Evolutionary conservation across 2,113 vertebrate genomes (phyloP), one percentile per base, ranked within the genome.

Genomic region (Gavialis gangeticus): DNA sequence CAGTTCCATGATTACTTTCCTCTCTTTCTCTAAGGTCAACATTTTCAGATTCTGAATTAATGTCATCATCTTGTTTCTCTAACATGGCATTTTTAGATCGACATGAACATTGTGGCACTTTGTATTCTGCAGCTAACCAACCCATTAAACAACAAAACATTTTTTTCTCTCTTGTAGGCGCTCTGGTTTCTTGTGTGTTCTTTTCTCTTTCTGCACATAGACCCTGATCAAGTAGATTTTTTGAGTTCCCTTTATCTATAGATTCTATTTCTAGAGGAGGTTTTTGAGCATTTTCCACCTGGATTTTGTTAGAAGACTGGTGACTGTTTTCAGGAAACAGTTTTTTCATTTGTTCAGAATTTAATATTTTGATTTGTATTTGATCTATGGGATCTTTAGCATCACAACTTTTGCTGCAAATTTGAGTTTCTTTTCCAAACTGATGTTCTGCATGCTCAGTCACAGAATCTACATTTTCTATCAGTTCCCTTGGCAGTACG

Each of bases 341-440:
- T 67, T 98, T 95, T 89, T 91, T 94, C 92, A 97, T 87, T 46
- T 93, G 81, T 77, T 95, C 88, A n/a, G 96, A 87, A 37, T 46
- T 97, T 84, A 98, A 89, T 27, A 96, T 21, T 63, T 75, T 80
- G 87, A 92, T 95, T 87, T 97, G 91, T 85, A 95, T 95, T 80
- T 97, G 91, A 57, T 90, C 92, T 89, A 89, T 19, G 34, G 83
- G 28, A 12, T 87, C 92, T 55, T 94, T 90, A 55, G 67, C n/a
- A 64, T 6, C 7, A 67, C n/a, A 76, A 69, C 14, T 90, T 88
- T 96, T 90, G 59, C 56, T 69, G 87, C 27, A 57, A 62, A 37
- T 82, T 3, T 90, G 76, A 87, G 54, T 5, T 7, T 91, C 91
- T 91, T 92, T 93, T 54, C 82, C 80, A 59, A 77, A 16, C 5